Percentiles rank a stretch among this genome's conserved stretches.
These are phyloP conservation scores for Planiliza haematocheilus DNA, from an alignment of 2,113 vertebrate genomes.

Conservation along the genomic window DNA sequence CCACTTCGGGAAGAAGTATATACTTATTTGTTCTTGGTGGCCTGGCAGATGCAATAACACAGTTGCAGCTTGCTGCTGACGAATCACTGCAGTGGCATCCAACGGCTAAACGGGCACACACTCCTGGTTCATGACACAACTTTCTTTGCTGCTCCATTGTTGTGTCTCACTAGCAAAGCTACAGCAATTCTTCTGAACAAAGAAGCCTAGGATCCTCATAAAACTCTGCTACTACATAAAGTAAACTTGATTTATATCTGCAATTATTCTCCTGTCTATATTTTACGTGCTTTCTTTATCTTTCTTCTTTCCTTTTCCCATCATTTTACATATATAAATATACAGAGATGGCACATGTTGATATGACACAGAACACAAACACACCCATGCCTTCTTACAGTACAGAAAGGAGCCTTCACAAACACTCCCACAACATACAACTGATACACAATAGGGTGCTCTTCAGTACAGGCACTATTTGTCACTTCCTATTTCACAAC, in stretches of 20 bases:
- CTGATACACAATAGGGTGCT: constrained; percentile 38
- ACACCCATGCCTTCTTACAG: constrained; percentile 14
- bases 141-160: constrained; percentile 16
- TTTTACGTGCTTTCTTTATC: constrained; percentile 17
- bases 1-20: constrained; percentile 23
- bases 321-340: background rate
- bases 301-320: background rate
- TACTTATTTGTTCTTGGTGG: constrained; percentile 9
- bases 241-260: constrained; percentile 15
- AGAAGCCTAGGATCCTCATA: background rate
- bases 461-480: constrained; percentile 43
- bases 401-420: constrained; percentile 29
- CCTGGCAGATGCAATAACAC: constrained; percentile 11
- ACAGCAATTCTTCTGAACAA: background rate
- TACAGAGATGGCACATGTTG: constrained; percentile 24
- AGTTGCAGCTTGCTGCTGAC: constrained; percentile 12
- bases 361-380: constrained; percentile 26
- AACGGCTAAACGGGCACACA: constrained; percentile 1
- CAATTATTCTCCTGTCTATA: constrained; percentile 16
- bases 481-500: constrained; percentile 62
- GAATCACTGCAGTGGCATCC: constrained; percentile 3
- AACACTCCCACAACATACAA: constrained; percentile 37
- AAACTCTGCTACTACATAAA: constrained; percentile 1
- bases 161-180: constrained; percentile 19
- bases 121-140: constrained; percentile 1